Base-by-base conservation (phyloP, 1,140 invertebrate species). In the Vanessa atalanta region DNA sequence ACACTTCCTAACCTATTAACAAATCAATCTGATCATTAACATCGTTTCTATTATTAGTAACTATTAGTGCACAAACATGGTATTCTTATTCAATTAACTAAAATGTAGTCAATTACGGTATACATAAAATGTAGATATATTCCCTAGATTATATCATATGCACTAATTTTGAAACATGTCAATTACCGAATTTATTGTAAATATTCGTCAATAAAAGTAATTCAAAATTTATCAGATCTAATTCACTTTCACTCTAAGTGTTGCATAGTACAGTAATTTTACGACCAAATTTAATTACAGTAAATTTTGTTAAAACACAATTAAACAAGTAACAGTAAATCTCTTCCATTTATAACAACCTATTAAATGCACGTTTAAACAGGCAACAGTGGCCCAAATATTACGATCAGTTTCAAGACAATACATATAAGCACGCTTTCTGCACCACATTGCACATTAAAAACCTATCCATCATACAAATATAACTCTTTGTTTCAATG, bases 321-420 rank as follows among this genome's bases (percentile, higher is more conserved):
- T 55, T 55, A 20, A 89, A 90, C 88, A 88, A 89, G 76, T 89
- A 92, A 92, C 89, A 92, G 83, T 92, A 91, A 91, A 92, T 77
- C 75, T 90, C 87, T 91, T 78, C 53, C 83, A 91, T 87, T 86
- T 88, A 85, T 89, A 92, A 92, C 90, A 91, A 90, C 77, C 85
- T 91, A 92, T 86, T 92, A 92, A 92, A 91, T 92, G 90, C 90
- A 92, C 77, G 83, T 86, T 87, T 80, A 57, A 57, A 57, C 71
- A 84, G 84, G 89, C 85, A 80, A 72, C 82, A 82, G 83, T 78
- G 84, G 83, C 87, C 86, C 82, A 79, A 83, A 83, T 20, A 57
- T 43, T 81, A 82, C 85, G 63, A 63, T 72, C 60, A 72, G 72
- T 81, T 80, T 75, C 73, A 79, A 83, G 76, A 82, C 70, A 82